These are phyloP conservation scores for Dichetophora obliterata DNA, from an alignment of 2,888 invertebrate species.

Conservation along the genomic window DNA sequence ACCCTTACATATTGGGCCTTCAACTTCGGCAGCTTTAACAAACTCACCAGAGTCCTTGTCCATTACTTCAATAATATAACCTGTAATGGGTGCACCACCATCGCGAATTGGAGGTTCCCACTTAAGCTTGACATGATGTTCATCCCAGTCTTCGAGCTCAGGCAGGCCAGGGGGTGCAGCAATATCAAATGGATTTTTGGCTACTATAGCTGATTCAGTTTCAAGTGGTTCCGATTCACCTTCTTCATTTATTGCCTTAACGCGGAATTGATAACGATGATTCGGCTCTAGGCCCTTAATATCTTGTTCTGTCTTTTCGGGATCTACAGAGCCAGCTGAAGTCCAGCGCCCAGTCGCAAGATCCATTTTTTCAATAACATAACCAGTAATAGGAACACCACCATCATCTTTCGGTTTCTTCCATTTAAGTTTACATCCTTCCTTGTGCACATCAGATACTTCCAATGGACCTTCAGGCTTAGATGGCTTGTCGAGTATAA, in stretches of 20 bases:
- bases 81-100: slow-evolving; percentile 94
- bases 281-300: slow-evolving; percentile 91
- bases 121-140: slow-evolving; percentile 89
- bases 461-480: slow-evolving; percentile 87
- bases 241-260: slow-evolving; percentile 96
- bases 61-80: slow-evolving; percentile 92
- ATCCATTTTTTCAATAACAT: slow-evolving; percentile 96
- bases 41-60: slow-evolving; percentile 88
- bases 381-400: slow-evolving; percentile 90
- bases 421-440: slow-evolving; percentile 95
- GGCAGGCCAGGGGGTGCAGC: slow-evolving; percentile 91
- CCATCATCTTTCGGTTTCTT: slow-evolving; percentile 96
- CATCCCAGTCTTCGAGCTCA: slow-evolving; percentile 91
- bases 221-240: slow-evolving; percentile 97
- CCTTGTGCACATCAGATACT: slow-evolving; percentile 90
- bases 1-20: slow-evolving; percentile 87
- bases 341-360: slow-evolving; percentile 88
- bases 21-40: slow-evolving; percentile 86
- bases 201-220: slow-evolving; percentile 87
- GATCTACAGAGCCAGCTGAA: slow-evolving; percentile 86
- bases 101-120: slow-evolving; percentile 93
- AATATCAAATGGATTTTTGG: slow-evolving; percentile 97
- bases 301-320: slow-evolving; percentile 85
- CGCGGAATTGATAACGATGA: slow-evolving; percentile 97
- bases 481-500: slow-evolving; percentile 77